Conservation (phyloP, 1,140 invertebrate genomes). For the Uloborus diversus region DNA sequence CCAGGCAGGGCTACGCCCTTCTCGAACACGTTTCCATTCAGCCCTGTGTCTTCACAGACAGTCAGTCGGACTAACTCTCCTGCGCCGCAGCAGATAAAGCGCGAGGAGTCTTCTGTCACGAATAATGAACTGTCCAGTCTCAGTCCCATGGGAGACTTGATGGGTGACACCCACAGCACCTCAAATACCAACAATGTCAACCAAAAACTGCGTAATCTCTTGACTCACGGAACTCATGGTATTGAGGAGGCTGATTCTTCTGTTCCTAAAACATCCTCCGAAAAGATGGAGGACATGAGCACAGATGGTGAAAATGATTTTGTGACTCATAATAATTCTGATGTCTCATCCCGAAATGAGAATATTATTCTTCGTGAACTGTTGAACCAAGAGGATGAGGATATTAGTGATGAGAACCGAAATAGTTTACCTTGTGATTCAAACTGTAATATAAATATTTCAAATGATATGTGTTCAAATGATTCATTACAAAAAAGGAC, state of each 20-base stretch:
- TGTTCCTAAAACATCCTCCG: constrained; percentile 30
- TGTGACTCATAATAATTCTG: background rate
- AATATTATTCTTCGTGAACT: constrained; percentile 59
- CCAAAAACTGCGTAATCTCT: constrained; percentile 60
- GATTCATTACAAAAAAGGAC: constrained; percentile 21
- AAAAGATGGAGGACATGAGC: constrained; percentile 34
- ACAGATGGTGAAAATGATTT: constrained; percentile 31
- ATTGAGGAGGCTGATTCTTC: constrained; percentile 53
- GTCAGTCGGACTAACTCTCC: constrained; percentile 46
- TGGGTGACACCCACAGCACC: background rate
- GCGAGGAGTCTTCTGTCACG: constrained; percentile 1
- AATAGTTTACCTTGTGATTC: constrained; percentile 29
- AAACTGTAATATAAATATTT: constrained; percentile 15
- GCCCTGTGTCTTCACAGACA: constrained; percentile 66
- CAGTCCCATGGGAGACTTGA: constrained; percentile 23
- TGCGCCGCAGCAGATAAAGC: constrained; percentile 27
- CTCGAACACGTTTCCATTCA: constrained; percentile 71
- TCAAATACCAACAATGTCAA: constrained; percentile 17
- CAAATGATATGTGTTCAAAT: constrained; percentile 27
- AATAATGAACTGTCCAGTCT: constrained; percentile 18
- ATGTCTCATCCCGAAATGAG: constrained; percentile 23
- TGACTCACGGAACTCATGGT: constrained; percentile 59
- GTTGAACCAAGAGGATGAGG: constrained; percentile 57
- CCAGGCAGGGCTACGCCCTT: constrained; percentile 63
- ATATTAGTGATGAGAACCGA: constrained; percentile 19